Base-by-base conservation (phyloP, 2,888 invertebrate species). In the Cryptosula pallasiana region DNA sequence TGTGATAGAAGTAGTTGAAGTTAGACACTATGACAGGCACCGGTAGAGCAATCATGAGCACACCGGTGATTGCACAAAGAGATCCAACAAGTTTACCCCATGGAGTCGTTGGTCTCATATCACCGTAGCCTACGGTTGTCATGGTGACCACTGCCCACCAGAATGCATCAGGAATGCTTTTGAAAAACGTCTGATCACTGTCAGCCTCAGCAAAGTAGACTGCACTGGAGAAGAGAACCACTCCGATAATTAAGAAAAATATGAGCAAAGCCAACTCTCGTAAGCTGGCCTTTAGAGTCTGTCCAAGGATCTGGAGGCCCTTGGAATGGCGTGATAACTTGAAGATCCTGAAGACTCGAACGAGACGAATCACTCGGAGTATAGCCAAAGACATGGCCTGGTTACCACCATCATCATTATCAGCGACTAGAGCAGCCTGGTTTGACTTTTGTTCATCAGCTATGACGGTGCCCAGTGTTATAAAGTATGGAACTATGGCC, bases 1-100 rank as follows among this genome's bases (percentile, higher is more conserved):
- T 92, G 87, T 98, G 97, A 89, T 98, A 98, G 90, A 98, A 98
- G 89, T 98, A 98, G 89, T 98, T 98, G 91, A 98, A 98, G 89
- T 98, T 98, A 87, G 96, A 97, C 86, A 98, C 98, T 89, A 98
- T 98, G 88, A 98, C 98, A 81, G 98, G 98, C 84, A 98, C 98
- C 78, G 97, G 97, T 83, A 98, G 90, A 78, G 98, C 97, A 87
- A 98, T 98, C 86, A 97, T 98, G 88, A 98, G 90, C 85, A 98
- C 98, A 88, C 98, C 98, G 86, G 98, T 97, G 87, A 98, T 97
- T 85, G 97, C 98, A 88, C 98, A 98, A 82, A 98, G 89, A 80
- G 96, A 96, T 79, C 98, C 98, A 83, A 98, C 97, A 36, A 86
- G 76, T 73, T 85, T 85, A 84, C 98, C 98, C 97, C 97, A 97